phyloP scores from a whole-genome alignment of 2,888 invertebrate genomes.

The Trichacis sp. region DNA sequence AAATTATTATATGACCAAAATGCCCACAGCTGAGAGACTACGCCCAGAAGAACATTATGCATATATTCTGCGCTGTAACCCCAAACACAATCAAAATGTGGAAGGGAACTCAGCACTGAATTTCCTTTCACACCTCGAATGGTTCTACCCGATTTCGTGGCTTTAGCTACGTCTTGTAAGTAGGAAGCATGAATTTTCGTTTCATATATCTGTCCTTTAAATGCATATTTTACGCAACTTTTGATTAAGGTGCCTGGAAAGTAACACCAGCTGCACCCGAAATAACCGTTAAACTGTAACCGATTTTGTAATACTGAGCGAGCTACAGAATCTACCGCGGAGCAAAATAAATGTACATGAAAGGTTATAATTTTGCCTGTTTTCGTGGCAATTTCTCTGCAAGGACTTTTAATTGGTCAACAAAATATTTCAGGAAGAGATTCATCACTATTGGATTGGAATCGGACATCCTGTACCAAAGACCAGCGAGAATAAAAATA shows the following conservation, averaged over 20 bases:
- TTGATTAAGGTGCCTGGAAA: neutral
- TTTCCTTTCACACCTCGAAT: slow-evolving; percentile 26
- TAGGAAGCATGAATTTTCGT: too few relatives aligned
- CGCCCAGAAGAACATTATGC: slow-evolving; percentile 27
- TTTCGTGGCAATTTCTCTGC: neutral
- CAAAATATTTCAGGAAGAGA: slow-evolving; percentile 17
- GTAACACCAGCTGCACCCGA: slow-evolving; percentile 22
- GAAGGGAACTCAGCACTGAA: slow-evolving; percentile 6
- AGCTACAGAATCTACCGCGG: slow-evolving; percentile 15
- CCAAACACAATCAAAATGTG: slow-evolving; percentile 26
- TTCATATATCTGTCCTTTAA: neutral
- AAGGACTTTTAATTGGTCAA: too few relatives aligned
- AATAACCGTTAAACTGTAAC: slow-evolving; percentile 5
- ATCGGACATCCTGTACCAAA: slow-evolving; percentile 12
- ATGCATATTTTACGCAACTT: neutral
- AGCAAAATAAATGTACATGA: neutral
- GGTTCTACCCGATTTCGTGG: slow-evolving; percentile 1
- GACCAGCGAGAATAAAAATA: slow-evolving; percentile 5
- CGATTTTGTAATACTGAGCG: slow-evolving; percentile 18
- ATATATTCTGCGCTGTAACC: slow-evolving; percentile 30
- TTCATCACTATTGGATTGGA: slow-evolving; percentile 12
- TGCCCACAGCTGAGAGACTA: slow-evolving; percentile 19
- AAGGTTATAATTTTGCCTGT: neutral
- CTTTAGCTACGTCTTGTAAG: neutral
- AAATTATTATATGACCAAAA: slow-evolving; percentile 16